Conservation (phyloP, 2,113 vertebrate species). For the Gopherus flavomarginatus region DNA sequence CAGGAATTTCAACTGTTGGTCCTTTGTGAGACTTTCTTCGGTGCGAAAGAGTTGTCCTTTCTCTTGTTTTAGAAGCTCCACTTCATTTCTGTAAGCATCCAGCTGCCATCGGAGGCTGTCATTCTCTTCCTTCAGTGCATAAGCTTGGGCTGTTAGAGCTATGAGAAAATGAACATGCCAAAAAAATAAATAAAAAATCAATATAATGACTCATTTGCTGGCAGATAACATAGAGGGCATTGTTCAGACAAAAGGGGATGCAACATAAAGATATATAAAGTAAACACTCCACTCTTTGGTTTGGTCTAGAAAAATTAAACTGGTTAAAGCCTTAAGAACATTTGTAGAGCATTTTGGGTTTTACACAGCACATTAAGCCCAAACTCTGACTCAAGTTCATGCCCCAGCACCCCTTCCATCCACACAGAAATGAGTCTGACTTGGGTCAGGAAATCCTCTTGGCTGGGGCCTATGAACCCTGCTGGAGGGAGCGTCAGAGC, state of each 20-base stretch:
- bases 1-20: conserved; percentile 90
- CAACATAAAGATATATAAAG: neutral
- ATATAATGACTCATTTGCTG: conserved; percentile 10
- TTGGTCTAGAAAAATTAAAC: neutral
- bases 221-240: neutral
- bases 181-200: neutral
- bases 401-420: neutral
- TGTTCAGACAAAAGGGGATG: conserved; percentile 23
- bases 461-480: too few relatives aligned
- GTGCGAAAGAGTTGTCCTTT: conserved; percentile 82
- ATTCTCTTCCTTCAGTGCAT: conserved; percentile 92
- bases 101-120: conserved; percentile 97
- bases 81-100: conserved; percentile 94
- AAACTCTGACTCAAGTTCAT: neutral
- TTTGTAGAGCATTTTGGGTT: neutral
- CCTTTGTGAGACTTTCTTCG: conserved; percentile 86
- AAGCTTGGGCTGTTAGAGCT: conserved; percentile 88
- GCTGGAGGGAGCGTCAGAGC: neutral
- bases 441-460: neutral
- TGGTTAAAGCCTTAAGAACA: neutral
- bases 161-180: conserved; percentile 41
- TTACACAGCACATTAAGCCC: neutral
- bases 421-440: neutral
- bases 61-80: conserved; percentile 94
- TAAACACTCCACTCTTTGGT: neutral